These are phyloP conservation scores for Microvelia longipes DNA, from an alignment of 1,140 invertebrate species.

Conservation along the genomic window DNA sequence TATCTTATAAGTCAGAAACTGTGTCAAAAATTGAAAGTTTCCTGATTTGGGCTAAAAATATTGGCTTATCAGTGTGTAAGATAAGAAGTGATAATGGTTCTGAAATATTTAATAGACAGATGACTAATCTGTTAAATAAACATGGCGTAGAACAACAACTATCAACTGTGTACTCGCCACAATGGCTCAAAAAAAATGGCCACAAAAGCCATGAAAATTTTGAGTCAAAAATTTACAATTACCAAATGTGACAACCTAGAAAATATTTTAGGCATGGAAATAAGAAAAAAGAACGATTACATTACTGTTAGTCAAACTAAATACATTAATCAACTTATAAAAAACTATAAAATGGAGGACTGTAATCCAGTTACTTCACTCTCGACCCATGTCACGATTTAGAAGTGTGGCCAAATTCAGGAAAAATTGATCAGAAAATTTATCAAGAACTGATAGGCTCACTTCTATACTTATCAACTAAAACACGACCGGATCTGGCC, in stretches of 20 bases:
- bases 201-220: background rate
- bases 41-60: background rate
- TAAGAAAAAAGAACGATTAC: background rate
- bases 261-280: background rate
- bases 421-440: background rate
- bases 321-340: background rate
- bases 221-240: background rate
- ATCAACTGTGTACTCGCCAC: background rate
- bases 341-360: background rate
- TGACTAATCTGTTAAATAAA: background rate
- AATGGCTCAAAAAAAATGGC: background rate
- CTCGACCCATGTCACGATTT: background rate
- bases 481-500: background rate
- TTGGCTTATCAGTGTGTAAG: background rate
- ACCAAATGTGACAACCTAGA: background rate
- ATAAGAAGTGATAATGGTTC: background rate
- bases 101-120: background rate
- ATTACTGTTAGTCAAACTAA: background rate
- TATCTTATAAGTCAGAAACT: background rate
- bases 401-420: background rate
- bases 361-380: background rate
- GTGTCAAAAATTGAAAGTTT: background rate
- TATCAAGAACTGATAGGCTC: background rate
- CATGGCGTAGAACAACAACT: background rate
- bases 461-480: background rate